Percentiles rank a stretch among this genome's conserved stretches.
Evolutionary conservation across 2,888 invertebrate species (phyloP).

Genomic region (Schizaphis graminum): DNA sequence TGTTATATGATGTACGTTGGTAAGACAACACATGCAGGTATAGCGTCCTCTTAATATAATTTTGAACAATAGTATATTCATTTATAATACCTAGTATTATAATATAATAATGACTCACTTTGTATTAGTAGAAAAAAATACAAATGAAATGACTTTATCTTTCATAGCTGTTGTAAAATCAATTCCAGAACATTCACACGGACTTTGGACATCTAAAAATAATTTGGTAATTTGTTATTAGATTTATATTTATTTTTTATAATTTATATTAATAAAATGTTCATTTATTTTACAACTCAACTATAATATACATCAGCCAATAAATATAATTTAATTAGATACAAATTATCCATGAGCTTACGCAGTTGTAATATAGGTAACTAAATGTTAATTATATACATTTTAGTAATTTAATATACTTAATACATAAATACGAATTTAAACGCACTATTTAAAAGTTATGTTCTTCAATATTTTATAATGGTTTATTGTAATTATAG

Average conservation of each 20-base stretch:
- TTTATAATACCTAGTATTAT: too few species aligned
- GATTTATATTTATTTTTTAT: background rate
- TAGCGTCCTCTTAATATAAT: too few species aligned
- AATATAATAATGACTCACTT: background rate
- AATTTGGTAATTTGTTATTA: background rate
- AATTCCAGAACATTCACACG: conserved; percentile 39
- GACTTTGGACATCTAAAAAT: background rate
- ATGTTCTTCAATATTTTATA: background rate
- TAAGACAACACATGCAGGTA: too few species aligned
- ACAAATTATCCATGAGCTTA: background rate
- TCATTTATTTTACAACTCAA: background rate
- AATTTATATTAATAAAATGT: background rate
- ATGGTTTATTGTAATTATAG: background rate
- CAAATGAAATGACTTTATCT: background rate
- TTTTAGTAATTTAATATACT: background rate
- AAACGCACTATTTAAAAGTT: too few species aligned
- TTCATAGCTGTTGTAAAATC: background rate
- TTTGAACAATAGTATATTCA: background rate
- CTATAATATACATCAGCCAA: background rate
- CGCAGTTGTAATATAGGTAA: background rate
- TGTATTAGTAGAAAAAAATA: conserved; percentile 15
- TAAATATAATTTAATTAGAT: background rate
- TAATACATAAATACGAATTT: too few species aligned
- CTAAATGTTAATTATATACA: background rate
- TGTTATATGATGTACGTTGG: too few species aligned